Evolutionary conservation across 2,113 vertebrate genomes (phyloP).

Genomic region (Cervus canadensis): DNA sequence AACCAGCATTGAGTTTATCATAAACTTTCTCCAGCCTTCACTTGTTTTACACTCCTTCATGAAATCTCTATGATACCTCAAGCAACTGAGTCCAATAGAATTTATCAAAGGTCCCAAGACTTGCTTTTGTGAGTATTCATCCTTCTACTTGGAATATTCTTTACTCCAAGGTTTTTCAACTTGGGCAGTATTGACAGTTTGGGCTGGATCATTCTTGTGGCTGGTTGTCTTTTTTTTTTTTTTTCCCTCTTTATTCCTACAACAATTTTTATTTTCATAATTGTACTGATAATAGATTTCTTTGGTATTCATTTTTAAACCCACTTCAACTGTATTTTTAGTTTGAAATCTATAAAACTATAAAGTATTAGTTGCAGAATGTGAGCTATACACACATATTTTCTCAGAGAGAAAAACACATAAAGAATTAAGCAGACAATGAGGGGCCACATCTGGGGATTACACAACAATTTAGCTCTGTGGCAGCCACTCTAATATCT

Average conservation of each 20-base stretch:
- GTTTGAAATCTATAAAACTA: background rate
- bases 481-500: background rate
- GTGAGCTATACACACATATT: background rate
- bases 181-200: background rate
- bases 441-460: background rate
- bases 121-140: background rate
- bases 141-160: background rate
- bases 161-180: background rate
- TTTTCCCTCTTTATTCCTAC: background rate
- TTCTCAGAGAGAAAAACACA: background rate
- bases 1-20: background rate
- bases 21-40: background rate
- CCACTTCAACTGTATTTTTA: background rate
- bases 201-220: background rate
- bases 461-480: background rate
- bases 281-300: background rate
- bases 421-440: background rate
- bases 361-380: background rate
- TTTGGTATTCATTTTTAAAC: background rate
- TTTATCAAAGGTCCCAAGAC: background rate
- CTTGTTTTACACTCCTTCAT: background rate
- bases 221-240: background rate
- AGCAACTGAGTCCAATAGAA: background rate
- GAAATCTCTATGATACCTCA: background rate
- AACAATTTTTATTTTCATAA: background rate